Evolutionary conservation across 2,888 invertebrate genomes (phyloP), one percentile per base, ranked within the genome.

Genomic region (Orthosia gothica): DNA sequence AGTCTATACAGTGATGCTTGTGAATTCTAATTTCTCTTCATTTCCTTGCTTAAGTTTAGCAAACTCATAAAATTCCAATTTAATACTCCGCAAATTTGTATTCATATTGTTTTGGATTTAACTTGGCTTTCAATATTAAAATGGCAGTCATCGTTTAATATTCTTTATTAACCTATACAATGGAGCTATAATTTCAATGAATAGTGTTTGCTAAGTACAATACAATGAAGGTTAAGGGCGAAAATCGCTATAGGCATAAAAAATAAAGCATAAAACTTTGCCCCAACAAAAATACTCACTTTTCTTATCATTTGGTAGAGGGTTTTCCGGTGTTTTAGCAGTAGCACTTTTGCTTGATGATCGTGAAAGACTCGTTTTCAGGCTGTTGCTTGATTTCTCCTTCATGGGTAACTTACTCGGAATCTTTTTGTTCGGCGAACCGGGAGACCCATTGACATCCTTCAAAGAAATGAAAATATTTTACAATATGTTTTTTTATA

Each of bases 361-460:
- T 83, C 97, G 96, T 9, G 97, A 96, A 47, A 96, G 91, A 84
- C 96, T 97, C 45, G 97, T 97, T 79, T 97, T 96, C 11, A 95
- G 80, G 83, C 96, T 96, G 90, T 93, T 95, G 86, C 93, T 96
- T 2, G 96, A 96, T 84, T 96, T 96, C 79, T 96, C 95, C 83
- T 96, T 96, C 62, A 93, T 95, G 54, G 95, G 96, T 86, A 97
- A 90, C 90, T 97, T 97, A 88, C 97, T 95, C 69, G 97, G 97
- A 63, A 97, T 96, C 93, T 98, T 98, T 94, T 98, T 98, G 76
- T 97, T 97, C 75, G 98, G 98, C 40, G 98, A 98, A 73, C 97
- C 97, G 58, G 97, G 97, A 67, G 98, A 98, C 58, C 97, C 98
- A 94, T 98, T 98, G 81, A 97, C 93, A 85, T 97, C 97, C 96